These are phyloP conservation scores for Sarcophaga subvicina DNA, from an alignment of 2,888 invertebrate genomes.

Conservation along the genomic window DNA sequence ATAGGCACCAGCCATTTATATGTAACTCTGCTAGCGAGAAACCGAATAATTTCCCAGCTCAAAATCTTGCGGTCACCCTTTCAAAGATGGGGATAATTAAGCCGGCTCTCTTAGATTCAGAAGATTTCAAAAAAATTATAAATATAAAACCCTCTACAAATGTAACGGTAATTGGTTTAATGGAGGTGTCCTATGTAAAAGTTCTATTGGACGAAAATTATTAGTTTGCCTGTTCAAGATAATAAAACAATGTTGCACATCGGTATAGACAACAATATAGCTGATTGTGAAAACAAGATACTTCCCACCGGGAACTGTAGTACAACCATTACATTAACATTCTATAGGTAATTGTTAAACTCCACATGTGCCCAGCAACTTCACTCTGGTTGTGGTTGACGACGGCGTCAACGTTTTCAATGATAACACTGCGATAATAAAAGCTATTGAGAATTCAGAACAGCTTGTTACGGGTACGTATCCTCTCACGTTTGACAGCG, in stretches of 20 bases:
- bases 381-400: slow-evolving; percentile 11
- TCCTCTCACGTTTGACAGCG: background rate
- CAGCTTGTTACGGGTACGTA: background rate
- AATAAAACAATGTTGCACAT: slow-evolving; percentile 60
- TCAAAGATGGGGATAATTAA: slow-evolving; percentile 57
- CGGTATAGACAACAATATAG: slow-evolving; percentile 49
- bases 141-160: slow-evolving; percentile 60
- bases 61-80: slow-evolving; percentile 57
- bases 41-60: slow-evolving; percentile 61
- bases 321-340: slow-evolving; percentile 16
- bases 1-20: slow-evolving; percentile 41
- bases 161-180: slow-evolving; percentile 61
- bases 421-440: background rate
- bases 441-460: background rate
- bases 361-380: slow-evolving; percentile 23
- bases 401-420: background rate
- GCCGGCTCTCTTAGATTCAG: slow-evolving; percentile 59
- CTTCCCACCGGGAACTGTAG: slow-evolving; percentile 57
- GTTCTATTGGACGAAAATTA: slow-evolving; percentile 59
- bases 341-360: background rate
- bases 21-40: slow-evolving; percentile 59
- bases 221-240: slow-evolving; percentile 59
- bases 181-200: slow-evolving; percentile 61
- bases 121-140: slow-evolving; percentile 54
- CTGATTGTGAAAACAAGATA: slow-evolving; percentile 53